These are phyloP conservation scores for Caenorhabditis becei DNA, from an alignment of 2,888 invertebrate species.

Conservation along the genomic window DNA sequence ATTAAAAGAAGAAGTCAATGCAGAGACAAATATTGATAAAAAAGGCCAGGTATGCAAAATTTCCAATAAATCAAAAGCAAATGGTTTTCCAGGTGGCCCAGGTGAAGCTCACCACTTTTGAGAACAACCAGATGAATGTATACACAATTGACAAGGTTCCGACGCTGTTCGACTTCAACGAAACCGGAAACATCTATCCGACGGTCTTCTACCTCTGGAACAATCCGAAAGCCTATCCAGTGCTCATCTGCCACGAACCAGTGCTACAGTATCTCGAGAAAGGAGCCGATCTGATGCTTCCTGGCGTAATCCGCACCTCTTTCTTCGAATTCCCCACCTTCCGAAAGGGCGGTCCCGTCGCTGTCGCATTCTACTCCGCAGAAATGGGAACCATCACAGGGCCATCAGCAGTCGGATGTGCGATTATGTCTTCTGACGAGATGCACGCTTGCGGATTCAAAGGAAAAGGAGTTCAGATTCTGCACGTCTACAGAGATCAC, in stretches of 20 bases:
- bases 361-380: constrained; percentile 62
- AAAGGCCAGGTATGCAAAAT: constrained; percentile 40
- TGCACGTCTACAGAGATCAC: constrained; percentile 74
- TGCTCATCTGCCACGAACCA: constrained; percentile 70
- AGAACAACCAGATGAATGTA: constrained; percentile 66
- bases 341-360: constrained; percentile 66
- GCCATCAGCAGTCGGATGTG: constrained; percentile 76
- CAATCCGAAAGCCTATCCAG: constrained; percentile 68
- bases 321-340: constrained; percentile 66
- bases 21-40: constrained; percentile 49
- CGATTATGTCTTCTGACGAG: constrained; percentile 74
- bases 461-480: constrained; percentile 75
- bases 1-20: constrained; percentile 47
- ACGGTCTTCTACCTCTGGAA: constrained; percentile 72
- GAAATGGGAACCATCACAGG: constrained; percentile 59
- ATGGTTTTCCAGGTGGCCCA: constrained; percentile 59
- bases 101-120: constrained; percentile 64
- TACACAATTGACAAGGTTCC: constrained; percentile 76
- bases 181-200: constrained; percentile 68
- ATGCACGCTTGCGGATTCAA: constrained; percentile 72
- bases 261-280: constrained; percentile 74
- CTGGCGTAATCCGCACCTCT: constrained; percentile 65
- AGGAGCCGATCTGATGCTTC: constrained; percentile 80
- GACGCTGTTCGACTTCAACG: constrained; percentile 73
- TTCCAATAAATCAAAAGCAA: background rate